These are phyloP conservation scores for Drepana falcataria DNA, from an alignment of 2,888 invertebrate genomes.

Conservation along the genomic window DNA sequence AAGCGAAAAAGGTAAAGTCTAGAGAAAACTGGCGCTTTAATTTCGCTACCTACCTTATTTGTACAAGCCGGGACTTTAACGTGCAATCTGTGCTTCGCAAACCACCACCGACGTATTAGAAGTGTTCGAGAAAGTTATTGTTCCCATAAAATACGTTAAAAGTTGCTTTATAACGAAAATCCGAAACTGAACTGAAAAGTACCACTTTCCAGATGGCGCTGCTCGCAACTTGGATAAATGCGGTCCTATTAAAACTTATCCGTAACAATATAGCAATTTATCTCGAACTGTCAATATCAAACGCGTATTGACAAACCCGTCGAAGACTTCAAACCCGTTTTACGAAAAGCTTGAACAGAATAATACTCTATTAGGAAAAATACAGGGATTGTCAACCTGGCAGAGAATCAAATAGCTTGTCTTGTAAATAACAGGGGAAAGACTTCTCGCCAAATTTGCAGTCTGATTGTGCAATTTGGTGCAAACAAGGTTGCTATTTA, in stretches of 20 bases:
- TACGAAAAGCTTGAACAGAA: not conserved
- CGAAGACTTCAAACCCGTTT: slow-evolving; percentile 16
- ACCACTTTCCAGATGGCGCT: not conserved
- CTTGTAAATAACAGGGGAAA: slow-evolving; percentile 39
- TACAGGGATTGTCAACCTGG: slow-evolving; percentile 28
- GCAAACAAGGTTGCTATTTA: slow-evolving; percentile 25
- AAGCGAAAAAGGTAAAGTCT: too few species aligned
- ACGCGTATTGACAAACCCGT: slow-evolving; percentile 14
- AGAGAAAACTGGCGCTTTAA: too few species aligned
- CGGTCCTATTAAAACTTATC: slow-evolving; percentile 6
- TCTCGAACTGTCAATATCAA: slow-evolving; percentile 15
- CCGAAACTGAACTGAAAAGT: not conserved
- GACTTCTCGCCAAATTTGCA: slow-evolving; percentile 28
- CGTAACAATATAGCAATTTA: slow-evolving; percentile 2
- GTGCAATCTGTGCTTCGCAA: too few species aligned
- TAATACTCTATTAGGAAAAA: not conserved
- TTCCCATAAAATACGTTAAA: not conserved
- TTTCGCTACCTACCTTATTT: too few species aligned
- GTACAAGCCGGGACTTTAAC: too few species aligned
- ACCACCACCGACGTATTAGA: too few species aligned
- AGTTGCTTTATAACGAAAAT: not conserved
- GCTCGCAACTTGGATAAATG: not conserved
- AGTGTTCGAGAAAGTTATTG: not conserved
- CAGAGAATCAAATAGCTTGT: slow-evolving; percentile 45
- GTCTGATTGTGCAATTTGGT: slow-evolving; percentile 34